Evolutionary conservation across 2,797 vertebrate species (phyloP), one percentile per base, ranked within the genome.

Genomic region (Zenarchopterus dispar): DNA sequence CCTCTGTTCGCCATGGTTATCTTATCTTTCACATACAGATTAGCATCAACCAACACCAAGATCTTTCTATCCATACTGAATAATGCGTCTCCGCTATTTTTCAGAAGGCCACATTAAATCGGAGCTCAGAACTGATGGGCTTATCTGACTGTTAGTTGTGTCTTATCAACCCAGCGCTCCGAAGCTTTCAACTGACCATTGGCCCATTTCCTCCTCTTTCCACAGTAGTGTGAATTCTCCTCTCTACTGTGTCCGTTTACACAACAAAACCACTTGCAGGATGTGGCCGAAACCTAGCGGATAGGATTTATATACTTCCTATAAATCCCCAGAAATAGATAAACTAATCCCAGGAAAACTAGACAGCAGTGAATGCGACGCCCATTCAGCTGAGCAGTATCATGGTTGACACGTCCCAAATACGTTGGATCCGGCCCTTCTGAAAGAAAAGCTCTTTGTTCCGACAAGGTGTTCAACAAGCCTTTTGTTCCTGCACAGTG

Each of bases 291-390:
- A 70, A 85, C 76, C 85, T 88, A 47, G 68, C 72, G 89, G 89
- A 62, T 71, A 70, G 70, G 85, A 79, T 84, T 89, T 84, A 87
- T 70, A 72, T 67, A 76, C 80, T 80, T 77, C 63, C 64, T 75
- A 77, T 85, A 86, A 91, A 90, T 78, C 86, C 85, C 87, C 75
- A 85, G 85, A 90, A 86, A 89, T 71, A 92, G 88, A 82, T 86
- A 72, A 86, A 88, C 22, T 47, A 73, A 85, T 84, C 71, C 56
- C 26, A 52, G 55, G 64, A 78, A 62, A 89, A 89, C 59, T 52
- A 81, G 67, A 74, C 56, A 61, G 77, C 57, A 61, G 80, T 62
- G 73, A 78, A 84, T 78, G 78, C 53, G 53, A 77, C 77, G 82
- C 87, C 86, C 76, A 72, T 76, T 85, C 77, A 81, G 76, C 73